A percentile compares a stretch with the other conserved stretches of the same genome.
Evolutionary conservation across 2,888 invertebrate species (phyloP).

Genomic region (Coremacera marginata): DNA sequence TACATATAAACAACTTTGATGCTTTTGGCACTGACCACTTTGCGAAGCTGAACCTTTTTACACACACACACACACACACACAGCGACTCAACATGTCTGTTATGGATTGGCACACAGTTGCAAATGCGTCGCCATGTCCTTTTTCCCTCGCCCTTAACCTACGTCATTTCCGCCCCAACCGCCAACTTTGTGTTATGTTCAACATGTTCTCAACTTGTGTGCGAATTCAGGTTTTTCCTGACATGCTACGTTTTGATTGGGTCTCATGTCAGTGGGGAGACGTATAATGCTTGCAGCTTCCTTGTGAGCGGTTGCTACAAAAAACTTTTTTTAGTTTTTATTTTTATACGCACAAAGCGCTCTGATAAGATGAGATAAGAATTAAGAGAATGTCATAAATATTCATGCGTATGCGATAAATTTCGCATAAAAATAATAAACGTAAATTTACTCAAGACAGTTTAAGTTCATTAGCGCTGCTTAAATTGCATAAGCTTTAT

Average conservation of each 20-base stretch:
- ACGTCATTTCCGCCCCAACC: not conserved
- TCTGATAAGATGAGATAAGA: not conserved
- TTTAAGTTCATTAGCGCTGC: no score
- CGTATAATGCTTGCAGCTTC: not conserved
- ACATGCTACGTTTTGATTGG: not conserved
- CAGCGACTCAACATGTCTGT: not conserved
- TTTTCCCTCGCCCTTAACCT: not conserved
- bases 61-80: not conserved
- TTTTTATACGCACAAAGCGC: not conserved
- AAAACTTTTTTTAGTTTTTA: no score
- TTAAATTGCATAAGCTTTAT: not conserved
- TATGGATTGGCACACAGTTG: no score
- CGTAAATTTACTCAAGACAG: no score
- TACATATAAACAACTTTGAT: not conserved
- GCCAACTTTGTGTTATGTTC: not conserved
- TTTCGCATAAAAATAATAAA: not conserved
- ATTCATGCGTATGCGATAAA: not conserved
- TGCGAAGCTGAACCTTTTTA: not conserved
- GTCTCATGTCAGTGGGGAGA: not conserved
- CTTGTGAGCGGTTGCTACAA: not conserved
- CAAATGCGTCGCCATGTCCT: not conserved
- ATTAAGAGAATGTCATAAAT: not conserved
- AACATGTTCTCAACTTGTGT: slow-evolving; percentile 10
- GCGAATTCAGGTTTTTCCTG: not conserved
- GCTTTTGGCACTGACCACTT: not conserved